Conservation (phyloP, 2,888 invertebrate species). For the Craniophora ligustri region DNA sequence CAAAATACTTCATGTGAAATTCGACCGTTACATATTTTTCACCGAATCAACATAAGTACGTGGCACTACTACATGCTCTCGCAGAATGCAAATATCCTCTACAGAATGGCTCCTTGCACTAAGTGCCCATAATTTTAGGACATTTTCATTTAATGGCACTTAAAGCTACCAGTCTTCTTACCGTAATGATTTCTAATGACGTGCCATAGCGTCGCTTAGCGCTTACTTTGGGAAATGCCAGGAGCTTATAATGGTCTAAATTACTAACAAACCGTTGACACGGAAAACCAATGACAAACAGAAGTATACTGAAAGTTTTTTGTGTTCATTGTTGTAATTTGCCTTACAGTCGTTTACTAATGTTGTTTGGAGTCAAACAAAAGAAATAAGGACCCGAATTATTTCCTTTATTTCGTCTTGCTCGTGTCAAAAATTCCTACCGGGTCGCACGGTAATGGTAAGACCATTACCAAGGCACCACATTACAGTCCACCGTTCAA, state of each 20-base stretch:
- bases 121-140: conserved; percentile 66
- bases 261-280: conserved; percentile 58
- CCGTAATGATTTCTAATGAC: conserved; percentile 66
- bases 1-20: conserved; percentile 37
- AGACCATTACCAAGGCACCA: no score
- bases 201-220: conserved; percentile 46
- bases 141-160: conserved; percentile 68
- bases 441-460: no score
- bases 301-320: conserved; percentile 40
- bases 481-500: background rate
- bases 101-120: conserved; percentile 62
- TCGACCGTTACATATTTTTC: conserved; percentile 22
- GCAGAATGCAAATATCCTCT: conserved; percentile 55
- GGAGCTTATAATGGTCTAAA: conserved; percentile 51
- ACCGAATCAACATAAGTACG: conserved; percentile 13
- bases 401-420: conserved; percentile 1
- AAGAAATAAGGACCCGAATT: conserved; percentile 5
- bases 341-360: conserved; percentile 19
- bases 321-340: conserved; percentile 41
- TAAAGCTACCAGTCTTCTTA: conserved; percentile 61
- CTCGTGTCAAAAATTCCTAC: background rate
- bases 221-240: conserved; percentile 49
- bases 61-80: conserved; percentile 38
- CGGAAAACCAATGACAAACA: conserved; percentile 43
- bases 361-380: conserved; percentile 16